Base-by-base conservation (phyloP, 2,888 invertebrate species). In the Helobdella robusta region DNA sequence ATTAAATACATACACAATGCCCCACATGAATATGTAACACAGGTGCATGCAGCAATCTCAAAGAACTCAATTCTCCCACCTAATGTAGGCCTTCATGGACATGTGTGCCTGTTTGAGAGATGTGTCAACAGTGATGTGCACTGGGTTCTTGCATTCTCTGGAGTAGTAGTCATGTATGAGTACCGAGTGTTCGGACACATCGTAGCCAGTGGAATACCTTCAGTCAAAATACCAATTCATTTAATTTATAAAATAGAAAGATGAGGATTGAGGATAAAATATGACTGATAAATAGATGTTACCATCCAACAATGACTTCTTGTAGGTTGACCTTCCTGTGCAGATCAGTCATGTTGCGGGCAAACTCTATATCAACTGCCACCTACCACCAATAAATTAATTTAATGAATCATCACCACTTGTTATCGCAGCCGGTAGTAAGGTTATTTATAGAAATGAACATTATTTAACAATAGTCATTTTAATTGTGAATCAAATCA, bases 271-370 rank as follows among this genome's bases (percentile, higher is more conserved):
- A 15, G 11, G 15, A 15, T 15, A 40, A 40, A 11, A n/a, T 40
- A 40, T 15, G 15, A 40, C 11, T 40, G 44, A 18, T n/a, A 3
- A 50, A 18, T 23, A 23, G 15, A 40, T 40, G 75, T 72, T 89
- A 97, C 98, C 98, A 98, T 30, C 98, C 98, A 64, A 98, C 92
- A 75, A 98, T 92, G 72, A 85, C 87, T 82, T 98, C 97, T 67
- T 86, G 86, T 0, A 91, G 85, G 76, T 95, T 94, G 0, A 97
- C 94, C 75, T 90, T 86, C 70, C 88, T 86, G 80, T 95, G 93
- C 64, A 95, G 83, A 73, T 94, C 94, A 76, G 89, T 93, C 77
- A 95, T 87, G 75, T 93, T 94, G 84, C 91, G 87, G 25, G 95
- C 95, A 82, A 94, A 95, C 77, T 89, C 91, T 65, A 97, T 84